Evolutionary conservation across 2,888 invertebrate genomes (phyloP), one percentile per base, ranked within the genome.

Genomic region (Acanthacorydalis orientalis): DNA sequence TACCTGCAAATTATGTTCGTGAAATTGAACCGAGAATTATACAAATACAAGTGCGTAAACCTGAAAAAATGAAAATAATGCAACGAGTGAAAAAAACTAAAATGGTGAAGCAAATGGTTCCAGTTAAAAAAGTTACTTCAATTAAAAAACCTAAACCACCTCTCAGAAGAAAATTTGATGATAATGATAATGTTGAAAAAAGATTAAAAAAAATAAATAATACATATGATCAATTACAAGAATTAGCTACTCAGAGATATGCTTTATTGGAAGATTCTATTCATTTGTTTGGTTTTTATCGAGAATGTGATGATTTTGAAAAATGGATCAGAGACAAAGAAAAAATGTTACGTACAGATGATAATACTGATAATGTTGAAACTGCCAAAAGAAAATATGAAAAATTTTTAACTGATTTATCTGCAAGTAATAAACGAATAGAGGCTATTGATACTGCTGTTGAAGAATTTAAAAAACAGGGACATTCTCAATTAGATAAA

Each of bases 301-400:
- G 88, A 9, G 96, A 97, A 61, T 97, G 97, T 65, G 95, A 96
- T 58, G 93, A 93, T 67, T 95, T 98, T 62, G 95, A 96, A 64
- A 82, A 82, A 56, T 98, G 97, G 96, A 92, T 96, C 66, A 85
- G 83, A 57, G 96, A 96, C 53, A 93, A 93, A 65, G 93, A 95
- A 62, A 81, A 83, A 59, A 75, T 93, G 70, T 70, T 93, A 47
- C 70, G 83, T 41, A 74, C 83, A 4, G 86, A 89, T 44, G 92
- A 93, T 51, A 77, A 81, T 1, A 77, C 79, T 11, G 92, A 95
- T 53, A 88, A 84, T 56, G 91, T 96, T 10, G 91, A 91, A 56
- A 88, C 84, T 39, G 91, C 92, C 31, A 88, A 89, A 65, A 78
- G 92, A 60, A 93, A 93, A 67, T 96, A 93, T 64, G 95, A 96